Evolutionary conservation across 2,797 vertebrate species (phyloP), one percentile per base, ranked within the genome.

Genomic region (Adelosebastes latens): DNA sequence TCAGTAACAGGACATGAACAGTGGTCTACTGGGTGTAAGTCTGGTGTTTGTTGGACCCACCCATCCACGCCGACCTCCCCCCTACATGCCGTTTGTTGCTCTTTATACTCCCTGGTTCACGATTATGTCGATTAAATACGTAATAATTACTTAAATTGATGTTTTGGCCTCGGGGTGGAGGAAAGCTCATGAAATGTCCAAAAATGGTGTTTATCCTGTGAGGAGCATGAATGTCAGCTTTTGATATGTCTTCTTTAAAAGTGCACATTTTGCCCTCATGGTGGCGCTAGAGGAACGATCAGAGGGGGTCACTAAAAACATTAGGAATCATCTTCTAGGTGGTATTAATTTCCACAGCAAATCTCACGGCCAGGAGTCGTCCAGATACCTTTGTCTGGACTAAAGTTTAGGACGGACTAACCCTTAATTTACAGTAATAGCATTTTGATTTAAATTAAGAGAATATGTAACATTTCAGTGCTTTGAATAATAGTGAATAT

Each of bases 31-130:
- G 18, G 2, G 18, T 49, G 46, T 20, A 49, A 49, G 3, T 20
- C 46, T 49, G 46, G 46, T 20, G 46, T 49, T 49, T 49, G 7
- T 49, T 20, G 46, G 46, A 49, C 0, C 1, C 8, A 49, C 46
- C 46, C 0, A 0, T 49, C 46, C 46, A 49, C 0, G 0, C 42
- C 16, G 42, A 18, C 16, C 39, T 42, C 39, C 13, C 0, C 39
- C 39, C 14, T 16, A 42, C 39, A 42, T 16, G 16, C 14, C 6
- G 42, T 46, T 46, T 46, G 42, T 46, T 46, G 42, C 42, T 46
- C 42, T 46, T 46, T 18, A 46, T 1, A 8, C 42, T 46, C 0
- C 3, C 42, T 46, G 42, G 3, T 0, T 46, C 42, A 16, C 6
- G 6, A 46, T 46, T 46, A 46, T 46, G 16, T 46, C 0, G 16